Evolutionary conservation across 2,888 invertebrate genomes (phyloP), one percentile per base, ranked within the genome.

Genomic region (Eupithecia inturbata): DNA sequence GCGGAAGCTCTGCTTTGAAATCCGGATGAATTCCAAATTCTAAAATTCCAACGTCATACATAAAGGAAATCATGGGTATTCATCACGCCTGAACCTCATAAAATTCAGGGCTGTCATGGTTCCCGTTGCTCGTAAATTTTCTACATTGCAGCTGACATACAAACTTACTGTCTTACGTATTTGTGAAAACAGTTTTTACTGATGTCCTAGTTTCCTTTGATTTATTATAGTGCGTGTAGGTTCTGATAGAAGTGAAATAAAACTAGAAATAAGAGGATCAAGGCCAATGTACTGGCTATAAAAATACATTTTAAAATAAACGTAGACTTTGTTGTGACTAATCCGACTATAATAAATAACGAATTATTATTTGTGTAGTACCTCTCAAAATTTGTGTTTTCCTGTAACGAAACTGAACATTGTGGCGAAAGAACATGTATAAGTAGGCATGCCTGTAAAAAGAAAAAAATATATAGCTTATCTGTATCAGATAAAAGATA

Each of bases 181-280:
- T 41, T 64, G 1, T 28, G 63, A 63, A 31, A 36, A 68, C 53
- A 63, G 26, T 72, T 49, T 39, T 39, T 26, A n/a, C 22, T 67
- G 28, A 19, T 49, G 36, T 57, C 14, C 64, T 36, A 80, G 68
- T 79, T 78, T 74, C 26, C 67, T 57, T 66, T 72, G 4, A 31
- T 31, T 66, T 68, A 63, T 60, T 67, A n/a, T 70, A 63, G 28
- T 28, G 4, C 63, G 28, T 67, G 31, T 70, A 80, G 81, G 86
- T 88, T 88, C 86, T 89, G 85, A 84, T 87, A 85, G 80, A 83
- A 84, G 83, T 83, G 87, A 90, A 91, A 90, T 88, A 90, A 88
- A 84, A 84, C 81, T 45, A 70, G 41, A 73, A 49, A 53, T n/a
- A 70, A 36, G 22, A 68, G 66, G 45, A 22, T 49, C 70, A 68